A percentile compares a stretch with the other conserved stretches of the same genome.
phyloP scores from a whole-genome alignment of 1,140 invertebrate genomes.

The Sycophaga agraensis region DNA sequence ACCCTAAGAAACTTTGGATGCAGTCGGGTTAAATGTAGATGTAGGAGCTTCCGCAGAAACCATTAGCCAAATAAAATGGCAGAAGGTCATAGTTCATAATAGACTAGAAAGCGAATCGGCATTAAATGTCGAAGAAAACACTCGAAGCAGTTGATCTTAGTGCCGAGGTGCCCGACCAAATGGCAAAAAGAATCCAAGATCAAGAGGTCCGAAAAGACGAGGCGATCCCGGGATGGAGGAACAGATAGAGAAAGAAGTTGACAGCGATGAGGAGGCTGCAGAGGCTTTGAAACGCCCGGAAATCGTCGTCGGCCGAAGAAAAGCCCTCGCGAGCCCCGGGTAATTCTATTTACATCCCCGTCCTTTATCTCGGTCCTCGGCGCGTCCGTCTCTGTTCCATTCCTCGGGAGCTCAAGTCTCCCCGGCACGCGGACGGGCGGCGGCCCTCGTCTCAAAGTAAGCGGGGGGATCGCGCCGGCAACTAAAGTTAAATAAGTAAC shows the following conservation, averaged over 20 bases:
- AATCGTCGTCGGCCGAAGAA: conserved; percentile 15
- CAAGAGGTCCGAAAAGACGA: conserved; percentile 1
- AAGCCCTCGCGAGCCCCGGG: neutral
- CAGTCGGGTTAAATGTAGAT: no score
- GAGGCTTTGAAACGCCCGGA: conserved; percentile 1
- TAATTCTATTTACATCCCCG: conserved; percentile 31
- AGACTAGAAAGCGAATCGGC: no score
- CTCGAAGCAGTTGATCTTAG: no score
- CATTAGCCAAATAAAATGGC: no score
- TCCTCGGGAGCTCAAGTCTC: conserved; percentile 15
- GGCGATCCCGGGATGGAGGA: no score
- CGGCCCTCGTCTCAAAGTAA: conserved; percentile 15
- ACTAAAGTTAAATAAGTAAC: conserved; percentile 45
- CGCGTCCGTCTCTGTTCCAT: conserved; percentile 16
- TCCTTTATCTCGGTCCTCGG: conserved; percentile 9
- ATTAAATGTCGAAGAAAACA: no score
- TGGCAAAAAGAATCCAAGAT: conserved; percentile 17
- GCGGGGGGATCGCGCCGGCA: conserved; percentile 7
- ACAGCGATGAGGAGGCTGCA: no score
- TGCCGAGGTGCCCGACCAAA: conserved; percentile 3
- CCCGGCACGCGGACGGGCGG: neutral
- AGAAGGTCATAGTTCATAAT: no score
- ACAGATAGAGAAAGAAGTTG: no score
- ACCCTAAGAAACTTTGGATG: no score
- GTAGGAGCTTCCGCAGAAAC: no score